A percentile compares a stretch with the other conserved stretches of the same genome.
Evolutionary conservation across 2,797 vertebrate species (phyloP).

Genomic region (Propithecus perrieri): DNA sequence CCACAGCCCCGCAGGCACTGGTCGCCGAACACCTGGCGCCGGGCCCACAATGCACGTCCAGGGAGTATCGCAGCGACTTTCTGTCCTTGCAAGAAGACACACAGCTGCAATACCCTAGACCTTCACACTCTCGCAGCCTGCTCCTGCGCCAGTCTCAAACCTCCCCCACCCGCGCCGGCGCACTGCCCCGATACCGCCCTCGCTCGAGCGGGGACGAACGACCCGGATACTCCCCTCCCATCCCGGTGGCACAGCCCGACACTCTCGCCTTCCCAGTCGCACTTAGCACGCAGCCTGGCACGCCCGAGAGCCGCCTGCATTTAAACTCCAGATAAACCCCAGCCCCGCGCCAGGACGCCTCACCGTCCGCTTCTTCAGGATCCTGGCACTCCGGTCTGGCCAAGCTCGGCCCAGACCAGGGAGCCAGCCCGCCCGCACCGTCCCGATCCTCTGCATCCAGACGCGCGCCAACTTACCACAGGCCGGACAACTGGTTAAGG

Average conservation of each 20-base stretch:
- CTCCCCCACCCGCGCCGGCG: neutral
- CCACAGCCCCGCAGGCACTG: neutral
- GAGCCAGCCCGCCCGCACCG: neutral
- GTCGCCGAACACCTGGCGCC: neutral
- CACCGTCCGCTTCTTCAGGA: neutral
- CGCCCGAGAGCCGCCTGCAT: neutral
- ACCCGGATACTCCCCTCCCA: too few species aligned
- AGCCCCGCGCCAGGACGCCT: neutral
- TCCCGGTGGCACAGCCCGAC: neutral
- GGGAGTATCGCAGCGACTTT: neutral
- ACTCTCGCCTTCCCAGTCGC: neutral
- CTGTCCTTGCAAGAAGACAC: neutral
- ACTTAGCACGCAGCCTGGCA: neutral
- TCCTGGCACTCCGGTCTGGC: accelerated
- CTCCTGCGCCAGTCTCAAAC: neutral
- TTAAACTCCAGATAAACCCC: neutral
- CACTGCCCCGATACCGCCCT: neutral
- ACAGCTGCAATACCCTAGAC: neutral
- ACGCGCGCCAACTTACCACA: neutral
- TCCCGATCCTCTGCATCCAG: neutral
- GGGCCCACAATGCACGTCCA: neutral
- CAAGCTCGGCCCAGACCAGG: neutral
- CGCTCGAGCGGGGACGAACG: accelerated
- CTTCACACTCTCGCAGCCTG: neutral
- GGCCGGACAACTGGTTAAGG: neutral